Base-by-base conservation (phyloP, 1,140 invertebrate genomes). In the Drosophila suzukii region DNA sequence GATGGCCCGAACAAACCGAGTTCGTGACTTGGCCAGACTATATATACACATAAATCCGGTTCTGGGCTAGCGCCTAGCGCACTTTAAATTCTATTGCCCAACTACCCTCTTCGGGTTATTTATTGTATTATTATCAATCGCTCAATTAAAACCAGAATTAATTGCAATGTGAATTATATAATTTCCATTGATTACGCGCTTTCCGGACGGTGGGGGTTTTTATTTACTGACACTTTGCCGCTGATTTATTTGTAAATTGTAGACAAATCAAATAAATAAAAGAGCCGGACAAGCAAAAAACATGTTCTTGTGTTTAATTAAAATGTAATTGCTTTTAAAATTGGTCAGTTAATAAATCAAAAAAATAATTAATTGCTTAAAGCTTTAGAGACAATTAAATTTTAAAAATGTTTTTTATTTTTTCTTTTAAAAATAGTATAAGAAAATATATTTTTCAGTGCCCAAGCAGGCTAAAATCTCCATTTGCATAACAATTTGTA, bases 401-500 rank as follows among this genome's bases (percentile, higher is more conserved):
- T 27, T 27, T 27, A 27, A 27, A 44, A 20, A 44, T 20, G 17
- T 44, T 44, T 20, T n/a, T n/a, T n/a, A n/a, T n/a, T n/a, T n/a
- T n/a, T 44, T 44, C 8, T 8, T 17, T 11, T 44, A 20, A 46
- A 46, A 46, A 20, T 43, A 10, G 1, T 8, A 34, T 10, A 2
- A 2, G 1, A 10, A 27, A 38, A 6, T 13, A 30, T 34, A 20
- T 41, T 41, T 32, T 15, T 24, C 36, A 34, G 17, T 2, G 6
- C 13, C 39, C 4, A 20, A 38, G 38, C n/a, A 12, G 38, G 38
- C 47, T 59, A 51, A 77, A 68, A 43, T 43, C 12, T 20, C 54
- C 53, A 77, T 77, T 77, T 77, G 74, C 74, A 77, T 77, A 77
- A 77, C 74, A 77, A 77, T 77, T 77, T 77, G 75, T 77, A 61